Base-by-base conservation (phyloP, 2,888 invertebrate species). In the Rhodophaea formosa region DNA sequence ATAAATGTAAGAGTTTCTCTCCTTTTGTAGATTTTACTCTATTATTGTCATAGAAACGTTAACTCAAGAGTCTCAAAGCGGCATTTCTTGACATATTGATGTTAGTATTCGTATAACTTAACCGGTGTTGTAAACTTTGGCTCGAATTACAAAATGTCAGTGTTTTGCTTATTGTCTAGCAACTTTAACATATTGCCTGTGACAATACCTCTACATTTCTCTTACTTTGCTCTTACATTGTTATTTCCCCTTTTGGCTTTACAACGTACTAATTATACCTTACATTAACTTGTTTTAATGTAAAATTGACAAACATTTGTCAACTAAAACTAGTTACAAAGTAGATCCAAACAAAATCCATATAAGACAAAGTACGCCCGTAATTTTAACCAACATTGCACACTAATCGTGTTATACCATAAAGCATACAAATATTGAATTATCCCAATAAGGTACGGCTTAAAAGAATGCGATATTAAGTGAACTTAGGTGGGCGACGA, bases 121-220 rank as follows among this genome's bases (percentile, higher is more conserved):
- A 35, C 15, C 35, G 35, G 8, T 35, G 51, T 35, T 35, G 51
- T 51, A 51, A 42, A 53, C 29, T 29, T 53, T n/a, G 10, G 23
- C 53, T 39, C 42, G n/a, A 42, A 43, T 53, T 23, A 42, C 53
- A 16, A n/a, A 53, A 43, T 53, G 14, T n/a, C 17, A 49, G 47
- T 51, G 43, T 35, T 53, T 43, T 43, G 43, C 39, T 42, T 43
- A 43, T 53, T 29, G 23, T 51, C 10, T 35, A 35, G 30, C 29
- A n/a, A 1, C 16, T 16, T 16, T 32, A 35, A 17, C 35, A 51
- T n/a, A 51, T 39, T 12, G n/a, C 39, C 5, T 39, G 35, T 39
- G 39, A 39, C n/a, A 39, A n/a, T 39, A 51, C 51, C 16, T 35
- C n/a, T n/a, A 12, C 32, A 17, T 35, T 51, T 39, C 35, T 16